Evolutionary conservation across 2,797 vertebrate species (phyloP).

Genomic region (Sebastolobus altivelis): DNA sequence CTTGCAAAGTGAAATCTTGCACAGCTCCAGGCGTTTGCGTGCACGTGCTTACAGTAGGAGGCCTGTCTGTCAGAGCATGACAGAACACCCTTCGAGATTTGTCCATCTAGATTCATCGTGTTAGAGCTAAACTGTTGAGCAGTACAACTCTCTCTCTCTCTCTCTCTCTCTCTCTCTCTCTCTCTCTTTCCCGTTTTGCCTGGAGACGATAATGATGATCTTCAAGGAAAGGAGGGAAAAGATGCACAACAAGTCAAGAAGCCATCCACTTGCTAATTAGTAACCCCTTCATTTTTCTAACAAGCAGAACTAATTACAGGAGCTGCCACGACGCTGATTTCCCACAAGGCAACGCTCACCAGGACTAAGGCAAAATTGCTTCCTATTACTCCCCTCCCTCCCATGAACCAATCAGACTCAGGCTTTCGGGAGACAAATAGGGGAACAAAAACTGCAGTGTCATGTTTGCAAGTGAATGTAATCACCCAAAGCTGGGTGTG

Average conservation of each 20-base stretch:
- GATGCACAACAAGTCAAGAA: constrained; percentile 83
- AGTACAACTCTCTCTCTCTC: constrained; percentile 8
- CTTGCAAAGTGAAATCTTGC: constrained; percentile 54
- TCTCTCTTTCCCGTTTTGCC: constrained; percentile 37
- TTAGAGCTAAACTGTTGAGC: constrained; percentile 59
- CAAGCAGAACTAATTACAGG: constrained; percentile 89
- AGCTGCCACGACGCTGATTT: constrained; percentile 84
- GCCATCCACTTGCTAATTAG: constrained; percentile 86
- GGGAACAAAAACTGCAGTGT: constrained; percentile 67
- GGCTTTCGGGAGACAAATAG: constrained; percentile 57
- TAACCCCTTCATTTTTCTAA: constrained; percentile 87
- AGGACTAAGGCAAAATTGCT: constrained; percentile 74
- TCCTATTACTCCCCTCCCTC: constrained; percentile 50
- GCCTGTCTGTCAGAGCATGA: constrained; percentile 66
- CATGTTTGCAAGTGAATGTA: constrained; percentile 59
- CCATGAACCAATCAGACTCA: constrained; percentile 63
- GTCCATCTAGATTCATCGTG: constrained; percentile 62
- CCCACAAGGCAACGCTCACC: constrained; percentile 79
- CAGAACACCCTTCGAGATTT: constrained; percentile 71
- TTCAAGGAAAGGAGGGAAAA: constrained; percentile 74
- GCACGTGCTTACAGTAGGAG: constrained; percentile 63
- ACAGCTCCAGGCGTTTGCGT: constrained; percentile 54
- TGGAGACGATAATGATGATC: constrained; percentile 79
- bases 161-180: not conserved
- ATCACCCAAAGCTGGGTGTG: constrained; percentile 40